Base-by-base conservation (phyloP, 2,113 vertebrate species). In the Clarias magur region DNA sequence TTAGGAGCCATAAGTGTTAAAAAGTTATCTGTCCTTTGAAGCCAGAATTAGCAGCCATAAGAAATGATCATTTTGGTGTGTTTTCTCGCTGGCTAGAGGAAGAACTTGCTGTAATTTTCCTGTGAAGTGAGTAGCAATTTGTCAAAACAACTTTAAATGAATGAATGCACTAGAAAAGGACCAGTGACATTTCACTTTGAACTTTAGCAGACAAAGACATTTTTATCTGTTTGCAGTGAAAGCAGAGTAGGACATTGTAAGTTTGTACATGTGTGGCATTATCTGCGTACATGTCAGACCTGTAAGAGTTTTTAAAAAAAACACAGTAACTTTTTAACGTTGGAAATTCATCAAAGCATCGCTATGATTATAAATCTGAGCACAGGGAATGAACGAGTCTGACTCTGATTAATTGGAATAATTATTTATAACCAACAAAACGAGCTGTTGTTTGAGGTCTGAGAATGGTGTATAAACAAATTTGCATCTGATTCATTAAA, bases 21-120 rank as follows among this genome's bases (percentile, higher is more conserved):
- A 62, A 67, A 79, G 72, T 86, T 68, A 67, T 86, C 53, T 17
- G 56, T 30, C 59, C 62, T 86, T 76, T 85, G 60, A 80, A 89
- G 85, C 63, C 68, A 57, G 67, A 86, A 75, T 81, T 87, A 87
- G 48, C 42, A 73, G 13, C 48, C 57, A 78, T 38, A n/a, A 68
- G 54, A 62, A 84, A 17, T 19, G 34, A 80, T 65, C 57, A 63
- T 82, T 57, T 60, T 56, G 53, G 54, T 38, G 23, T 60, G 5
- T 59, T 17, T 25, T 23, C 57, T 70, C 30, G 30, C 75, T 21
- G n/a, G 25, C 54, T 60, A 34, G 21, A 27, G 68, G 34, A 60
- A 60, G 65, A 80, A 84, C 78, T 84, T 0, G 57, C 62, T 79
- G 53, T 68, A 34, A 84, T 67, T 67, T 70, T 27, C 54, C 17